Evolutionary conservation across 1,140 invertebrate genomes (phyloP), one percentile per base, ranked within the genome.

Genomic region (Drosophila pectinifera): DNA sequence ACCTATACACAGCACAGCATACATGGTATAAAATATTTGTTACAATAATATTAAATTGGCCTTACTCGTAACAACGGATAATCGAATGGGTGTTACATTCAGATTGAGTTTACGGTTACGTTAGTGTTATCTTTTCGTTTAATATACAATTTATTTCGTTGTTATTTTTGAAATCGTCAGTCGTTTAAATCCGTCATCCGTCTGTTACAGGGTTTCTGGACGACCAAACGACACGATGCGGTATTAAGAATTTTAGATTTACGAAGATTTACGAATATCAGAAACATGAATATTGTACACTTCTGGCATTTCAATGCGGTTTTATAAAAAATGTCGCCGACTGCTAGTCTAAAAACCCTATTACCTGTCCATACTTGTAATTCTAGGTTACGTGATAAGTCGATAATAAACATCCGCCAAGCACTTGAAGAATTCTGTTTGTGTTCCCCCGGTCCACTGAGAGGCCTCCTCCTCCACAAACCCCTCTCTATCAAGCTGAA

Each of bases 331-430:
- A 22, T 54, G 67, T 69, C 41, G 48, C 67, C 48, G 67, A 70
- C 64, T 70, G 67, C 67, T 70, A 70, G 67, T 70, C 67, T 69
- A 70, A 70, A 45, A 55, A 57, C 34, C 67, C 57, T 56, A 70
- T 73, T 79, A 79, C 70, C 68, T 78, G 77, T 77, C 63, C 65
- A 53, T 78, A 80, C 61, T 68, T 68, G 45, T 76, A 76, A 57
- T 45, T 48, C 11, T 70, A 70, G 55, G 63, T 65, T 75, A 76
- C 57, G 78, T 81, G 59, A 72, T 80, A 80, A 80, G 72, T 57
- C 62, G 62, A 76, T 64, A 80, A 81, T 80, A 76, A 81, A 80
- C 13, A 49, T 22, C 36, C 45, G 61, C 20, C 31, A 57, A 36
- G 31, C 67, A n/a, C 28, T 39, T 39, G n/a, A 46, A 34, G 22